A percentile compares a stretch with the other conserved stretches of the same genome.
Conservation (phyloP, 2,113 vertebrate genomes). For the Gymnocephalus cernua region DNA sequence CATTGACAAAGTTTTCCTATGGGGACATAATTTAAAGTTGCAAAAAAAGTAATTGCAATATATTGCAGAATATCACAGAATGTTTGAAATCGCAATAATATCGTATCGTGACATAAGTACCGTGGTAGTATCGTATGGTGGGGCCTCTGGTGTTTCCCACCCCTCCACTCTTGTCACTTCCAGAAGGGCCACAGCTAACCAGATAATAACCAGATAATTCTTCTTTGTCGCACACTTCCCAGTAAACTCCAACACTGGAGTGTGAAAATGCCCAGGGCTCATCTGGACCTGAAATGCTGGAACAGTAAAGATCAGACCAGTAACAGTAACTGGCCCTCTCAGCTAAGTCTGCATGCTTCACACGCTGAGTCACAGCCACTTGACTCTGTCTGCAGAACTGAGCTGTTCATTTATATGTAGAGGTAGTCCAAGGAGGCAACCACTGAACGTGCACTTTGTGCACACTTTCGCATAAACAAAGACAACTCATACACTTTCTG, state of each 20-base stretch:
- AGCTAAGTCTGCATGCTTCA: slow-evolving; percentile 21
- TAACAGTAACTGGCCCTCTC: background rate
- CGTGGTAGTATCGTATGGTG: too few species aligned
- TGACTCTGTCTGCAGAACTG: slow-evolving; percentile 14
- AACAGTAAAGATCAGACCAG: slow-evolving; percentile 25
- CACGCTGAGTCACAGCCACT: slow-evolving; percentile 33
- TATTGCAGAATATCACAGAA: too few species aligned
- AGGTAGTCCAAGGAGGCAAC: background rate
- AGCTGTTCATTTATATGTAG: background rate
- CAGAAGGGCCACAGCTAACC: background rate
- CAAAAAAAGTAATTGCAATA: too few species aligned
- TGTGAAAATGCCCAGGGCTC: background rate
- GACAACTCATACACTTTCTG: background rate
- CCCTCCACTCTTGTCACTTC: too few species aligned
- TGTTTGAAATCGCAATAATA: too few species aligned
- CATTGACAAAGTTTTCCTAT: too few species aligned
- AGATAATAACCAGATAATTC: background rate
- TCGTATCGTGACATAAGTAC: too few species aligned
- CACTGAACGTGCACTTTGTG: background rate
- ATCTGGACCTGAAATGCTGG: background rate
- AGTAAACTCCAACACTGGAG: background rate
- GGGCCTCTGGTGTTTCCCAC: too few species aligned
- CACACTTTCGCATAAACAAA: background rate
- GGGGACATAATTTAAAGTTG: too few species aligned
- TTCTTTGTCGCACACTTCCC: background rate